These are phyloP conservation scores for Eupithecia dodoneata DNA, from an alignment of 2,888 invertebrate genomes.

Conservation along the genomic window DNA sequence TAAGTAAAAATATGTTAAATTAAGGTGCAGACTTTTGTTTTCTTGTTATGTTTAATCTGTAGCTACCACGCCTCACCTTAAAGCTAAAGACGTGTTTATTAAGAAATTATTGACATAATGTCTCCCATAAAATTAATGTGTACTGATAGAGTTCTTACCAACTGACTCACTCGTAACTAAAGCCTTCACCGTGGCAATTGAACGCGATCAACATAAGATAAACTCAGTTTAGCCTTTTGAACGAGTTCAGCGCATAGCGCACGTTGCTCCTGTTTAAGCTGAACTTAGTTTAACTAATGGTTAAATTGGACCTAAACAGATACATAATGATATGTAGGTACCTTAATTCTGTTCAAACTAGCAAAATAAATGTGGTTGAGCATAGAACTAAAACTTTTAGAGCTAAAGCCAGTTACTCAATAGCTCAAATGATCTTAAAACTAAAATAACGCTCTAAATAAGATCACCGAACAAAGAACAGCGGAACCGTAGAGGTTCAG, in stretches of 20 bases:
- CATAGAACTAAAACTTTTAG: background rate
- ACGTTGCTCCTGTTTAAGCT: background rate
- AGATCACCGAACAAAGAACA: conserved; percentile 10
- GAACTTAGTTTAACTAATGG: background rate
- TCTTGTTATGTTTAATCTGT: too few species aligned
- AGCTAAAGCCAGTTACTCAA: too few species aligned
- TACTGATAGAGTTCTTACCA: background rate
- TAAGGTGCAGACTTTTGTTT: too few species aligned
- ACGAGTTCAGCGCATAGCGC: background rate
- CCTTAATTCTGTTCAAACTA: background rate
- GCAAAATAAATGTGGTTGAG: background rate
- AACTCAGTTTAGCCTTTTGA: background rate
- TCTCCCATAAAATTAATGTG: background rate
- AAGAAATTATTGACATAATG: too few species aligned
- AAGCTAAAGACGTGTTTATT: too few species aligned
- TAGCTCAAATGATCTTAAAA: background rate
- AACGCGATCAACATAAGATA: background rate
- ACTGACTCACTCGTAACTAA: background rate
- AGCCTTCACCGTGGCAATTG: background rate
- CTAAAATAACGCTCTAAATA: background rate
- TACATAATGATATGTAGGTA: background rate
- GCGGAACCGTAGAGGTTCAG: conserved; percentile 25
- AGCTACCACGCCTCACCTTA: too few species aligned
- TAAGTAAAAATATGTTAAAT: too few species aligned
- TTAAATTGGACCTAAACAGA: background rate